A percentile compares a stretch with the other conserved stretches of the same genome.
These are phyloP conservation scores for Toxostoma redivivum DNA, from an alignment of 2,113 vertebrate genomes.

Conservation along the genomic window DNA sequence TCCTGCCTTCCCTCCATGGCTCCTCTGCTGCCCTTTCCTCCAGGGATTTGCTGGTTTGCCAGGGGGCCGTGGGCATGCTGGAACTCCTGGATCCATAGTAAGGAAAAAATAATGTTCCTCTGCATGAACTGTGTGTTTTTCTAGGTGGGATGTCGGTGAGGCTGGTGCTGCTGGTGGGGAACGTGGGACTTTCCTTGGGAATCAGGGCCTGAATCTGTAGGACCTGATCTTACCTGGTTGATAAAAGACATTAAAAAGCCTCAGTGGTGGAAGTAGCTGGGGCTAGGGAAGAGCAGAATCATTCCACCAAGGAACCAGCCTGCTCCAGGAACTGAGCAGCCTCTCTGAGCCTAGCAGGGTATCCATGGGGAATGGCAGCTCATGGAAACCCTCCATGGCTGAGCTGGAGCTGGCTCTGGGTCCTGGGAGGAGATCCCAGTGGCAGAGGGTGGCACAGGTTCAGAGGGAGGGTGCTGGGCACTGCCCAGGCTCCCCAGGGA, in stretches of 20 bases:
- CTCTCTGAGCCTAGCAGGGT: accelerated
- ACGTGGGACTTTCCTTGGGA: neutral
- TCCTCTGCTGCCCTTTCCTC: neutral
- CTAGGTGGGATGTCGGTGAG: neutral
- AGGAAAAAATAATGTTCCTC: neutral
- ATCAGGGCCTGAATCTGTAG: neutral
- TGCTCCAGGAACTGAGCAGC: neutral
- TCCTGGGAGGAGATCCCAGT: neutral
- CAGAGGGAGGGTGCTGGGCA: neutral
- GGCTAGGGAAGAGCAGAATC: neutral
- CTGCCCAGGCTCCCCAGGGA: neutral
- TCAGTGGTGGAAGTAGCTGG: neutral
- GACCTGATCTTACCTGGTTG: neutral
- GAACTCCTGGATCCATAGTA: constrained; percentile 76
- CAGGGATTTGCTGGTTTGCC: constrained; percentile 78
- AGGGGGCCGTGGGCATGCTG: constrained; percentile 72
- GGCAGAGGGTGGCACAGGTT: neutral
- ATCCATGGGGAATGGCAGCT: neutral
- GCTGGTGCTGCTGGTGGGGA: neutral
- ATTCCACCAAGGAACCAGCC: neutral
- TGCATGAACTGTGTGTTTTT: neutral
- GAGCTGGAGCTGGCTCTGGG: neutral
- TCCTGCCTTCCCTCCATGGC: neutral
- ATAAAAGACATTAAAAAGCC: neutral
- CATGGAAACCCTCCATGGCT: neutral